Evolutionary conservation across 1,140 invertebrate genomes (phyloP).

Genomic region (Panonychus citri): DNA sequence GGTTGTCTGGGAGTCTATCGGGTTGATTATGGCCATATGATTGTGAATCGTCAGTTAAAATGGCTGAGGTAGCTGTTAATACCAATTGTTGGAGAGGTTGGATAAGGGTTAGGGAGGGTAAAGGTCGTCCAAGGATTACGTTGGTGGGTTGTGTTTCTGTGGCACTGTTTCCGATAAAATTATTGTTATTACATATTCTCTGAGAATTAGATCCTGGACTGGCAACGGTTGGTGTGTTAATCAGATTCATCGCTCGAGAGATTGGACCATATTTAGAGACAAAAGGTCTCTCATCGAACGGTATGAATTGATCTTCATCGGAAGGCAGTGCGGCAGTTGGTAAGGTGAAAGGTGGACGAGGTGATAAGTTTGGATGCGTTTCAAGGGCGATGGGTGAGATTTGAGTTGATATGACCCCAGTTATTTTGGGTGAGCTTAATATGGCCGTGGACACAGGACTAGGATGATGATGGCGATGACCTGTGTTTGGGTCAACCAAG

Average conservation of each 20-base stretch:
- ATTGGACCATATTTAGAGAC: slow-evolving; percentile 55
- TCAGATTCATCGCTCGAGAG: slow-evolving; percentile 36
- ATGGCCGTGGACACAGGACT: no score
- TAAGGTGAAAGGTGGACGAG: background rate
- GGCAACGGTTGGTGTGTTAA: slow-evolving; percentile 19
- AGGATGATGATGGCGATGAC: no score
- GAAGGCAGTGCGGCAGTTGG: slow-evolving; percentile 10
- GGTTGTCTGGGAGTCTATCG: background rate
- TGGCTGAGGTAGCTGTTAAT: background rate
- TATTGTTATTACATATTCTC: no score
- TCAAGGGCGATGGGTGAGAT: no score
- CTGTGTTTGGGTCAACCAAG: no score
- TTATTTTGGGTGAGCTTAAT: no score
- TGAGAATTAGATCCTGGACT: slow-evolving; percentile 18
- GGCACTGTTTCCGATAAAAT: background rate
- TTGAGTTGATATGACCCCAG: no score
- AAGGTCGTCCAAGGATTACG: slow-evolving; percentile 23
- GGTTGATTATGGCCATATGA: background rate
- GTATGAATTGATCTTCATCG: slow-evolving; percentile 43
- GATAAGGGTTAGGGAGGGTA: slow-evolving; percentile 22
- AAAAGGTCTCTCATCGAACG: slow-evolving; percentile 39
- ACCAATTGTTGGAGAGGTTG: slow-evolving; percentile 24
- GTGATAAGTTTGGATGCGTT: background rate
- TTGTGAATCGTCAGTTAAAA: background rate
- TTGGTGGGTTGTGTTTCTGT: slow-evolving; percentile 1